Base-by-base conservation (phyloP, 2,113 vertebrate species). In the Platysteira castanea region DNA sequence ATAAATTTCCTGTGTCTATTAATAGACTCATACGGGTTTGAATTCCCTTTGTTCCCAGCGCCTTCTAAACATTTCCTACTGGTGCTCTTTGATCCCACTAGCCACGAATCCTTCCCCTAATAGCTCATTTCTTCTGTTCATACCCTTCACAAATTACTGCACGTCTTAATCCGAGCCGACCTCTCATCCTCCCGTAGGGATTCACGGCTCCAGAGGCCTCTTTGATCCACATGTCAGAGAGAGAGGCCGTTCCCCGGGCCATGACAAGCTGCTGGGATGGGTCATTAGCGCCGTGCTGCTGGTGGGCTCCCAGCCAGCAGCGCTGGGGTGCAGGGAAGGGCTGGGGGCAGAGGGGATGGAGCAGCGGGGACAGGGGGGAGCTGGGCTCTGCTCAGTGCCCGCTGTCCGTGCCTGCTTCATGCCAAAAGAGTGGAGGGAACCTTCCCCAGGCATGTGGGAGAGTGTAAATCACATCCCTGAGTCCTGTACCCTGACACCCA, bases 11-110 rank as follows among this genome's bases (percentile, higher is more conserved):
- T 26, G 6, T 53, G 52, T 60, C 74, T 90, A 76, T 78, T 89
- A 71, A 94, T 28, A 81, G 90, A 67, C 59, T 49, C 52, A 28
- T 4, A n/a, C 15, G 47, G 39, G 35, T 35, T 78, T 82, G 87
- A 59, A 83, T 78, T 82, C 52, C 87, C 74, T 91, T 91, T 82
- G 70, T 79, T 96, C 70, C 57, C 15, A 33, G 33, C 17, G 59
- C 60, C 63, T 82, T 82, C 79, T 47, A 94, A 95, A 75, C 78
- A 59, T 87, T 89, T 87, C 93, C 81, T 78, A 39, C 69, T n/a
- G 80, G 2, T 84, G 68, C 68, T 79, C 65, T 89, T 87, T 84
- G 67, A 78, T 87, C 64, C 77, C 6, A 1, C 77, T 70, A 84
- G 65, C 52, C 81, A 54, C 4, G 4, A 71, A 64, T 37, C 39